Base-by-base conservation (phyloP, 2,888 invertebrate species). In the Nomada ferruginata region DNA sequence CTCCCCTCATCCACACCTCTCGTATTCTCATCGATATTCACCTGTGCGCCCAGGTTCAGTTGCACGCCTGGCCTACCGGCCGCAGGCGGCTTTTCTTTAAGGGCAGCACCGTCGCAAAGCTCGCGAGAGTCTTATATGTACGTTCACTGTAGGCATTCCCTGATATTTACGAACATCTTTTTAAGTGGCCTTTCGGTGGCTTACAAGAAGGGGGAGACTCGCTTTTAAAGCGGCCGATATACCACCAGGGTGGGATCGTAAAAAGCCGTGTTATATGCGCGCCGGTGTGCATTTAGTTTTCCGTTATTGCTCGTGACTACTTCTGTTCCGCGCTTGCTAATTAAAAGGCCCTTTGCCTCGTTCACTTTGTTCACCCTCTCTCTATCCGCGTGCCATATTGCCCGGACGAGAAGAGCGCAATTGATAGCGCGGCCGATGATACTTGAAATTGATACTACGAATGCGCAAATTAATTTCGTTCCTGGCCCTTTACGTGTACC, bases 11-110 rank as follows among this genome's bases (percentile, higher is more conserved):
- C 26, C 64, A 23, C 64, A 11, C 71, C 26, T 44, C 68, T 66
- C 44, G 64, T 36, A 72, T 65, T 71, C 76, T 65, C 74, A 72
- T 76, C 84, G 88, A 80, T 84, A 86, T 87, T 79, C 84, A 87
- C 87, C 87, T 87, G 86, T 79, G 60, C 75, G 68, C 44, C 60
- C 69, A 57, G 61, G 63, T 52, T 65, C 69, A 60, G 61, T 63
- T 36, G 82, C 87, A 76, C 79, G 76, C 82, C 82, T 85, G 82
- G 79, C 71, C 85, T 87, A 85, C 87, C 82, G 71, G 66, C 78
- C 71, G 71, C 69, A 79, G 84, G 66, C 76, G 57, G 69, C 63
- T 69, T 44, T 63, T 75, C 87, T 87, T 85, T 79, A 79, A 76
- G 64, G 66, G 64, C 85, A n/a, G 76, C 50, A 64, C 69, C 72